These are phyloP conservation scores for Chelidonichthys spinosus DNA, from an alignment of 2,797 vertebrate genomes.

Conservation along the genomic window DNA sequence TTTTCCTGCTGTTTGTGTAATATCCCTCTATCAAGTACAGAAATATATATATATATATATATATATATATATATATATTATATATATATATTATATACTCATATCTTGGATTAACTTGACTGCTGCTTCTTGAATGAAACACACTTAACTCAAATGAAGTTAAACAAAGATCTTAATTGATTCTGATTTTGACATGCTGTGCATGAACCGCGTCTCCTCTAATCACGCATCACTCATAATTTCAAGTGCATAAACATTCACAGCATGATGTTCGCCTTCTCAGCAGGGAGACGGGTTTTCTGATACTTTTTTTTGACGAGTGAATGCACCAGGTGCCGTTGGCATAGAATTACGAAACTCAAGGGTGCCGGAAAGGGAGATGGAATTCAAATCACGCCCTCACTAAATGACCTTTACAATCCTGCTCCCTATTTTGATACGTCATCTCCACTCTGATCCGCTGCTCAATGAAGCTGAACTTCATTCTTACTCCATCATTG, in stretches of 20 bases:
- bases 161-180: slow-evolving; percentile 2
- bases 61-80: background rate
- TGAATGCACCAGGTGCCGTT: background rate
- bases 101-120: slow-evolving; percentile 7
- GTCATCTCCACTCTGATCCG: background rate
- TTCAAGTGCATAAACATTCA: slow-evolving; percentile 35
- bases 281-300: background rate
- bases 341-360: background rate
- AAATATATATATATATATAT: background rate
- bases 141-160: background rate
- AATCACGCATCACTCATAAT: slow-evolving; percentile 31
- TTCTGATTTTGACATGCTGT: slow-evolving; percentile 17
- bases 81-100: background rate
- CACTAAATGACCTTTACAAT: slow-evolving; percentile 32
- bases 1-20: background rate
- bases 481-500: slow-evolving; percentile 9
- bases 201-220: slow-evolving; percentile 6
- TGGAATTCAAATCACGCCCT: background rate
- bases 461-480: slow-evolving; percentile 16
- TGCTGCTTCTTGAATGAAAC: background rate
- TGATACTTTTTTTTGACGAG: too few species aligned
- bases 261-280: slow-evolving; percentile 24
- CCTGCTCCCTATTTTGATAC: background rate
- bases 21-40: background rate
- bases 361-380: background rate